Conservation (phyloP, 2,888 invertebrate species). For the Cephus sareptanus region DNA sequence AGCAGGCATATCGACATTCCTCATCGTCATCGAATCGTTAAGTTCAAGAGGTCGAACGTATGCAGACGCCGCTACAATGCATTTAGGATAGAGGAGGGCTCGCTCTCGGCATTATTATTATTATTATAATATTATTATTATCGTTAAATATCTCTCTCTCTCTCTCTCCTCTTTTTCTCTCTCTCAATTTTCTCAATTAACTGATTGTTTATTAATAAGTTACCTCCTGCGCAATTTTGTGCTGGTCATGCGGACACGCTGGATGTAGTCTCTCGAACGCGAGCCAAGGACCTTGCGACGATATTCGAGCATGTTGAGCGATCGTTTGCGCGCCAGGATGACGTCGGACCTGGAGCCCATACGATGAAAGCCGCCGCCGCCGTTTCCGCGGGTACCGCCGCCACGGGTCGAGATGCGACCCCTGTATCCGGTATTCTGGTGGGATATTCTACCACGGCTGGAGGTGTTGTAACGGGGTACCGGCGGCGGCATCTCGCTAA, state of each 20-base stretch:
- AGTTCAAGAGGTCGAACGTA: neutral
- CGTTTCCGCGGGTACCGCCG: constrained; percentile 27
- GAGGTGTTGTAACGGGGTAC: constrained; percentile 50
- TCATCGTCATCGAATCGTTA: neutral
- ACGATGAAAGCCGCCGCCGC: constrained; percentile 56
- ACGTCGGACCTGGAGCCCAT: constrained; percentile 55
- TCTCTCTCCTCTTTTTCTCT: neutral
- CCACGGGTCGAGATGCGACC: constrained; percentile 58
- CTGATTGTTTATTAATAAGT: constrained; percentile 51
- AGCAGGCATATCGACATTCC: neutral
- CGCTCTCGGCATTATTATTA: neutral
- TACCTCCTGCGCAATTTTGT: constrained; percentile 63
- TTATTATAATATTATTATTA: neutral
- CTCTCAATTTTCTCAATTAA: neutral
- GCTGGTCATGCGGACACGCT: constrained; percentile 60
- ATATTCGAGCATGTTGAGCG: constrained; percentile 58
- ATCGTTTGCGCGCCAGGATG: constrained; percentile 58
- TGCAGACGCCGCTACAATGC: neutral
- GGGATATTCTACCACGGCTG: constrained; percentile 58
- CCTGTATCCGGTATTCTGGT: constrained; percentile 54
- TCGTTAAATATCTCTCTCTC: neutral
- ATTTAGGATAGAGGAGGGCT: neutral
- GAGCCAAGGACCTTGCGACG: constrained; percentile 61
- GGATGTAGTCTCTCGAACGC: constrained; percentile 62
- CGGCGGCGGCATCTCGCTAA: constrained; percentile 58